Conservation (phyloP, 1,140 invertebrate genomes). For the Drosophila subpulchrella region DNA sequence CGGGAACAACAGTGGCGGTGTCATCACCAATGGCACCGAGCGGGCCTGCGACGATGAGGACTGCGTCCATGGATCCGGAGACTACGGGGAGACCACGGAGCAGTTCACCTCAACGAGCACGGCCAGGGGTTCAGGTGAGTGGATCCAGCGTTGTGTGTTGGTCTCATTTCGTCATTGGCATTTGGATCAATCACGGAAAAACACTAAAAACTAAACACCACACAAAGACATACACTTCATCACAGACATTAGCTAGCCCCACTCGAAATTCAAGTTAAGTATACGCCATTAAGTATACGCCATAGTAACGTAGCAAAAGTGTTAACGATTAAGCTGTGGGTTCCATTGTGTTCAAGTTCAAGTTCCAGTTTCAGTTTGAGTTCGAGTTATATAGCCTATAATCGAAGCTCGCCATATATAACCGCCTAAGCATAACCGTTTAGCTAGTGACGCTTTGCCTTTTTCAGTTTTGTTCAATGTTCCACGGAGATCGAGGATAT, state of each 20-base stretch:
- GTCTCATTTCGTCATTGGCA: constrained; percentile 78
- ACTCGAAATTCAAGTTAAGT: constrained; percentile 33
- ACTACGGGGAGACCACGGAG: constrained; percentile 87
- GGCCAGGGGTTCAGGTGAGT: constrained; percentile 86
- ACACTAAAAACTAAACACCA: constrained; percentile 17
- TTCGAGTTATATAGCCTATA: constrained; percentile 18
- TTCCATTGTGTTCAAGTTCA: constrained; percentile 41
- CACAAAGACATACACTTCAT: constrained; percentile 45
- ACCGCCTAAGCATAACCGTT: constrained; percentile 39
- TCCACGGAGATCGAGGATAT: constrained; percentile 22
- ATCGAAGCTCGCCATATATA: constrained; percentile 20
- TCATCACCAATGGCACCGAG: constrained; percentile 77
- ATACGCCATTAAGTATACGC: constrained; percentile 39
- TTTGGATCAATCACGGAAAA: constrained; percentile 68
- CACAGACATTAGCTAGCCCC: constrained; percentile 65
- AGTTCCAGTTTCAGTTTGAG: constrained; percentile 26
- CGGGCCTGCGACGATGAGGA: constrained; percentile 93
- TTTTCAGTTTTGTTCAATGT: constrained; percentile 47
- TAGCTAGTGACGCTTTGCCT: constrained; percentile 52
- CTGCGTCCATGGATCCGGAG: constrained; percentile 91
- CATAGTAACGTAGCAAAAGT: constrained; percentile 42
- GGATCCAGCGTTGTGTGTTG: constrained; percentile 35
- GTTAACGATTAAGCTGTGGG: constrained; percentile 47
- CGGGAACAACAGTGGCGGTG: constrained; percentile 16
- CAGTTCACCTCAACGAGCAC: constrained; percentile 87